Conservation (phyloP, 2,888 invertebrate genomes). For the Ceratothoa steindachneri region DNA sequence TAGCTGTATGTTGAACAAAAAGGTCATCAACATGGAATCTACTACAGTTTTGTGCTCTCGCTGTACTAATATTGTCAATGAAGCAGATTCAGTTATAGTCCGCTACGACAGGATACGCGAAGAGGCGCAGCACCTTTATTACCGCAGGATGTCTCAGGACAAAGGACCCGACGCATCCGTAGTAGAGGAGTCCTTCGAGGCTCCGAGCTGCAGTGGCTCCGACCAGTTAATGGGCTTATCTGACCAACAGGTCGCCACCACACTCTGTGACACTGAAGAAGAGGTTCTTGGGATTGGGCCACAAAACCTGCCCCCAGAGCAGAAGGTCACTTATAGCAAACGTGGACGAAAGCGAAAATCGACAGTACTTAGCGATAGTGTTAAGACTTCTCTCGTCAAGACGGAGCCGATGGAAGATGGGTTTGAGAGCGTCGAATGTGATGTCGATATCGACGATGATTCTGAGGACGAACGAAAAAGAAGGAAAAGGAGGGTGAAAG, state of each 20-base stretch:
- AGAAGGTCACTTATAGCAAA: constrained; percentile 35
- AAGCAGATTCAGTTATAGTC: constrained; percentile 42
- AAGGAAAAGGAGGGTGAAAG: constrained; percentile 21
- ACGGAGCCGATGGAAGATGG: constrained; percentile 40
- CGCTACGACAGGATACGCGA: constrained; percentile 37
- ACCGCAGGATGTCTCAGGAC: constrained; percentile 23
- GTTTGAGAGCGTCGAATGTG: constrained; percentile 36
- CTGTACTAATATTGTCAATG: constrained; percentile 44
- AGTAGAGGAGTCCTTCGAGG: not conserved
- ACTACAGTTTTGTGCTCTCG: constrained; percentile 40
- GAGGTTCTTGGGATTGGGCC: not conserved
- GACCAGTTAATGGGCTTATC: too few species aligned
- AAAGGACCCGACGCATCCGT: constrained; percentile 13
- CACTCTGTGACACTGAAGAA: not conserved
- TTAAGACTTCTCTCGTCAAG: constrained; percentile 33
- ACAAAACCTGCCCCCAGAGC: not conserved
- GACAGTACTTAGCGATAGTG: constrained; percentile 26
- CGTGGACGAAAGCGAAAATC: constrained; percentile 43
- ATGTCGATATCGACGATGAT: constrained; percentile 39
- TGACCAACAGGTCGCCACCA: not conserved
- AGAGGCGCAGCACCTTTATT: constrained; percentile 32
- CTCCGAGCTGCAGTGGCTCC: not conserved
- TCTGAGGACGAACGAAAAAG: constrained; percentile 41
- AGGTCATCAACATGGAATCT: constrained; percentile 36
- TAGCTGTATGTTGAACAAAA: constrained; percentile 32